Evolutionary conservation across 92 coral and sea anemone genomes (phyloP).

Genomic region (Epizoanthus illoricatus): DNA sequence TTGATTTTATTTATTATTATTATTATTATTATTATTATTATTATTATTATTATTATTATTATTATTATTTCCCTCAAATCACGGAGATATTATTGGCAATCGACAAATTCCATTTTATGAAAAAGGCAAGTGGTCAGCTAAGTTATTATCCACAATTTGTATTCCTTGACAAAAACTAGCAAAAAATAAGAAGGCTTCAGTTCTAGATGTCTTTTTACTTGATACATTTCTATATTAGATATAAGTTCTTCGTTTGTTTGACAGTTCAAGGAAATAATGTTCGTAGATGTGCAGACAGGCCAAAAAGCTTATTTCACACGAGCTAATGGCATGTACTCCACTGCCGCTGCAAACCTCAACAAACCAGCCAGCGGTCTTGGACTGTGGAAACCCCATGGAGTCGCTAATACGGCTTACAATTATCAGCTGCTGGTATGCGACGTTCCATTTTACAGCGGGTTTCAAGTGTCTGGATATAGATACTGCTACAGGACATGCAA

Average conservation of each 20-base stretch:
- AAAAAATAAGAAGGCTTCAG: too few species aligned
- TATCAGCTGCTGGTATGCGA: constrained; percentile 14
- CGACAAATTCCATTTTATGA: too few species aligned
- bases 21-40: too few species aligned
- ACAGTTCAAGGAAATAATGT: constrained; percentile 21
- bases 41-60: too few species aligned
- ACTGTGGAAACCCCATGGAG: constrained; percentile 11
- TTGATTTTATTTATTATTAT: too few species aligned
- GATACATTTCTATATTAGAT: too few species aligned
- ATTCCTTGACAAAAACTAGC: too few species aligned
- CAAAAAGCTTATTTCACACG: constrained; percentile 18
- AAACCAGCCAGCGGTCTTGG: background rate
- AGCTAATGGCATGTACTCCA: background rate
- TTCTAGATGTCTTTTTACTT: too few species aligned
- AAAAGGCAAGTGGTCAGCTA: too few species aligned
- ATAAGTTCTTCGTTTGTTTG: background rate
- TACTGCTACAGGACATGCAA: background rate
- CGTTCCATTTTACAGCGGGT: constrained; percentile 11
- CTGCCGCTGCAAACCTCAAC: background rate
- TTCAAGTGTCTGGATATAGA: constrained; percentile 9
- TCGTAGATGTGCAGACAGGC: constrained; percentile 6
- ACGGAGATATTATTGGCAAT: too few species aligned
- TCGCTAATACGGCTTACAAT: background rate
- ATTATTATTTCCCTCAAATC: too few species aligned
- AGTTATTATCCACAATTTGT: too few species aligned